These are phyloP conservation scores for Anodontia alba DNA, from an alignment of 2,888 invertebrate genomes.

Conservation along the genomic window DNA sequence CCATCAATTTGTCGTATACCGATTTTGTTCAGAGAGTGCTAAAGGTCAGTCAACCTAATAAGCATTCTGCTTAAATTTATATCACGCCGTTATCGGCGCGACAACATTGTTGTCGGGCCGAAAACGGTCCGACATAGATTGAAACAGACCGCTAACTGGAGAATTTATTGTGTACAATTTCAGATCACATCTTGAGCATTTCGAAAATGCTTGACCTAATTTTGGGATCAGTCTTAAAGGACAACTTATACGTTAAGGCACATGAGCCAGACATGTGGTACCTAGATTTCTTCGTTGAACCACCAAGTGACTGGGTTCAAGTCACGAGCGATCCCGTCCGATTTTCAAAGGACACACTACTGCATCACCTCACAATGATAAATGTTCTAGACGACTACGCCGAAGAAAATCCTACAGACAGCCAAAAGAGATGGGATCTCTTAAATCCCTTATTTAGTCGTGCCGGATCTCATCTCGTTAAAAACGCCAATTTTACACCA, in stretches of 20 bases:
- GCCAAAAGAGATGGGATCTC: constrained; percentile 36
- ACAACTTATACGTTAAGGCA: constrained; percentile 45
- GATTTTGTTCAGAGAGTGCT: no score
- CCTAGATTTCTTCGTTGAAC: constrained; percentile 45
- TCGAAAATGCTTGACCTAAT: constrained; percentile 43
- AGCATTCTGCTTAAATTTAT: no score
- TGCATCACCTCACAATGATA: constrained; percentile 37
- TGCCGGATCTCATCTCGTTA: constrained; percentile 40
- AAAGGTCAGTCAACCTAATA: no score
- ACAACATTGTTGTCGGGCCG: no score
- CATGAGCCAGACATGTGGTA: constrained; percentile 23
- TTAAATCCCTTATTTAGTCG: constrained; percentile 39
- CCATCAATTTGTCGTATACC: no score
- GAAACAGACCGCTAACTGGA: no score
- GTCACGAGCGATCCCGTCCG: constrained; percentile 24
- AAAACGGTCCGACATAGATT: no score
- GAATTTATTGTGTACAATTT: constrained; percentile 23
- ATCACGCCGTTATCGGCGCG: no score
- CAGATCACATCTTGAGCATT: constrained; percentile 53
- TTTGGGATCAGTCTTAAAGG: constrained; percentile 12
- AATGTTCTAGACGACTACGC: constrained; percentile 35
- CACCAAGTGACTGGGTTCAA: constrained; percentile 46
- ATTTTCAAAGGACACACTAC: constrained; percentile 29
- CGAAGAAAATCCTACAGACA: constrained; percentile 38
- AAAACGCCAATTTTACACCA: constrained; percentile 33